Evolutionary conservation across 2,797 vertebrate species (phyloP), one percentile per base, ranked within the genome.

Genomic region (Fratercula arctica): DNA sequence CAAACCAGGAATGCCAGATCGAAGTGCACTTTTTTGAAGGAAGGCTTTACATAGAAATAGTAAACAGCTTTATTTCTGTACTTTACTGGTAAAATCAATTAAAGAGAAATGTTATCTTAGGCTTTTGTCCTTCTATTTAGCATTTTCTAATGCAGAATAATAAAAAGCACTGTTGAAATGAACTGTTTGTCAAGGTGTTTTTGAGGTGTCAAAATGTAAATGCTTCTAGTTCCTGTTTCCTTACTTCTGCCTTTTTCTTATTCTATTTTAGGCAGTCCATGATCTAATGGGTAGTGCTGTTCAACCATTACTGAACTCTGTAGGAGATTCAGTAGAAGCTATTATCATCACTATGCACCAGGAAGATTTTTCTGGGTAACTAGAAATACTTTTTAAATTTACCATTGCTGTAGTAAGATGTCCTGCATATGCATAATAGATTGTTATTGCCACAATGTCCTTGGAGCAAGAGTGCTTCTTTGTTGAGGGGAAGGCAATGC

Each of bases 271-370:
- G 99, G 98, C 89, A 5, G 97, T 99, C 56, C 98, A 99, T 94
- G 97, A 97, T 89, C 98, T 99, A 73, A 99, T 99, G 99, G 98
- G 97, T 91, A 98, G 94, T 29, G 99, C 99, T 7, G 98, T 99
- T 67, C 99, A 99, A 91, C 99, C 99, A 2, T 98, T 99, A 11
- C 98, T 99, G 78, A 99, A 98, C 97, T 99, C 99, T 1, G 99
- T 99, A 51, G 98, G 98, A 10, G 99, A 99, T 95, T 99, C 99
- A 11, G 97, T 99, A n/a, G 99, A 99, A 95, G 99, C 99, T 95
- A 99, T 99, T 96, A 99, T 99, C 97, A 99, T 99, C 97, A 99
- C 99, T 3, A 98, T 99, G 97, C 99, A 99, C 94, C 99, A 99
- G 86, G 99, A 99, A 93, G 99, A 99, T 95, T 99, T 99, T 95